These are phyloP conservation scores for Heliopora coerulea DNA, from an alignment of 92 coral and sea anemone species.

Conservation along the genomic window DNA sequence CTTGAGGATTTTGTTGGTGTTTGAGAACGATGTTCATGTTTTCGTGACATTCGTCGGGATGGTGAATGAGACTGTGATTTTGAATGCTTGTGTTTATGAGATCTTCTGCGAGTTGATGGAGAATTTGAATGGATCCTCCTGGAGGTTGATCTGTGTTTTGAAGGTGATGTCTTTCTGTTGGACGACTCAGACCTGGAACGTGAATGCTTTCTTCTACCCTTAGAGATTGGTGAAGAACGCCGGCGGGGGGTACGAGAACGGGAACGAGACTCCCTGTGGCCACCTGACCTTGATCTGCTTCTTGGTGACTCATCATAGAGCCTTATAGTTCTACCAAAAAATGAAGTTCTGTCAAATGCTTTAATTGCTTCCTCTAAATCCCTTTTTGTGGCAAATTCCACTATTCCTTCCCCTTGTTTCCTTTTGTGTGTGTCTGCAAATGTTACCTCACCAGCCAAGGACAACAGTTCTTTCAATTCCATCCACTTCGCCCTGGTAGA, in stretches of 20 bases:
- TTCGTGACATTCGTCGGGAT: conserved; percentile 20
- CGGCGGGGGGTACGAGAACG: conserved; percentile 54
- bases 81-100: conserved; percentile 45
- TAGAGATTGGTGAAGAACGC: conserved; percentile 9
- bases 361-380: conserved; percentile 77
- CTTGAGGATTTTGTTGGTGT: conserved; percentile 30
- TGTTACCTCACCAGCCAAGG: conserved; percentile 92
- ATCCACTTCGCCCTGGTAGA: conserved; percentile 96
- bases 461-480: conserved; percentile 92
- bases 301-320: conserved; percentile 80
- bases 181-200: conserved; percentile 62
- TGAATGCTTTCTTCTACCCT: neutral
- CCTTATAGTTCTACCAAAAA: conserved; percentile 76
- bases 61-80: conserved; percentile 28
- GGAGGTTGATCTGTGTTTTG: conserved; percentile 47
- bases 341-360: conserved; percentile 71
- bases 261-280: conserved; percentile 47
- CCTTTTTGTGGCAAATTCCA: conserved; percentile 80
- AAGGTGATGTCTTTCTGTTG: conserved; percentile 20
- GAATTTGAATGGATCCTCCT: conserved; percentile 55
- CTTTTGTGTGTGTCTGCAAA: conserved; percentile 98
- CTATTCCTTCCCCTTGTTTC: conserved; percentile 92
- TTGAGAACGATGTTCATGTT: conserved; percentile 1
- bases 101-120: conserved; percentile 54
- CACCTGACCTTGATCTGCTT: conserved; percentile 62